Evolutionary conservation across 1,140 invertebrate genomes (phyloP).

Genomic region (Chelonus insularis): DNA sequence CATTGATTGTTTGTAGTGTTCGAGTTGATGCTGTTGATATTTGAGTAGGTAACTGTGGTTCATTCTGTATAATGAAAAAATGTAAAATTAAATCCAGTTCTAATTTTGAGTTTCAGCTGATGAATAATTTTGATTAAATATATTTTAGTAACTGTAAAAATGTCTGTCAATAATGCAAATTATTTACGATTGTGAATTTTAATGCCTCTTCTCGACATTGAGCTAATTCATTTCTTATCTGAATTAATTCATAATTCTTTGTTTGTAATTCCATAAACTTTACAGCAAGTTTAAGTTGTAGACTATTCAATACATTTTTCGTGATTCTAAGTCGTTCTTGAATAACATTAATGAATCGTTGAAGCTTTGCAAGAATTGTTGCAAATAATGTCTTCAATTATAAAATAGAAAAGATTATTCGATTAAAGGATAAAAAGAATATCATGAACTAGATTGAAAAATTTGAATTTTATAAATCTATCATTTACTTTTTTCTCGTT

Average conservation of each 20-base stretch:
- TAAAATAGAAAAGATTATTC: not conserved
- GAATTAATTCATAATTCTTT: constrained; percentile 29
- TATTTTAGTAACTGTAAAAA: too few species aligned
- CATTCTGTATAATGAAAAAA: too few species aligned
- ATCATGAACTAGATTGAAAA: too few species aligned
- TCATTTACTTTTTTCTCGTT: too few species aligned
- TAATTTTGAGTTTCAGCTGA: too few species aligned
- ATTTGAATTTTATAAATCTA: too few species aligned
- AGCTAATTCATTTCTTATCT: constrained; percentile 10
- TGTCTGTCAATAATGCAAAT: too few species aligned
- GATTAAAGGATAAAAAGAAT: not conserved
- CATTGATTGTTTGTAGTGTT: not conserved
- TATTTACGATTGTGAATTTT: too few species aligned
- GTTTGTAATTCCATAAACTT: constrained; percentile 31
- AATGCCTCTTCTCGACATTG: constrained; percentile 16
- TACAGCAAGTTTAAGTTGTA: constrained; percentile 36
- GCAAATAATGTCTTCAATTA: constrained; percentile 43
- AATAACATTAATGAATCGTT: constrained; percentile 39
- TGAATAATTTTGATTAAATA: too few species aligned
- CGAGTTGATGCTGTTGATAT: too few species aligned
- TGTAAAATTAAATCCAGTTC: too few species aligned
- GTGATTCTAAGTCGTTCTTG: constrained; percentile 38
- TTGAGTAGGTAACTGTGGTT: too few species aligned
- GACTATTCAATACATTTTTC: constrained; percentile 29
- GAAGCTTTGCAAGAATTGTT: constrained; percentile 41